These are phyloP conservation scores for Escarpia spicata DNA, from an alignment of 2,888 invertebrate species.

Conservation along the genomic window DNA sequence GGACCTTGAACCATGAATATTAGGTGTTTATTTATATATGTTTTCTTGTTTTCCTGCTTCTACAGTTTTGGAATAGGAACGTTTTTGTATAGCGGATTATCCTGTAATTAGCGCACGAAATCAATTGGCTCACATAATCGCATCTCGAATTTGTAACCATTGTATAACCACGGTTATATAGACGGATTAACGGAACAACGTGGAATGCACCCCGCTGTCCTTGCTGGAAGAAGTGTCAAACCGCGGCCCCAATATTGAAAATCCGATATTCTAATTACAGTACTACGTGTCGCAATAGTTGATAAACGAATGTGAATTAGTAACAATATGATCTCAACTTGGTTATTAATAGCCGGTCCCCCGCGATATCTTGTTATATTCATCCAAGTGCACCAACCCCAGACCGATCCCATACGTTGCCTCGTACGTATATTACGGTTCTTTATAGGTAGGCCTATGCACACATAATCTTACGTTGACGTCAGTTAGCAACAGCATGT, in stretches of 20 bases:
- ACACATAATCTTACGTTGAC: no score
- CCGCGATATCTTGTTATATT: no score
- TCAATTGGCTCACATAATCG: not conserved
- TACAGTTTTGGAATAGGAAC: not conserved
- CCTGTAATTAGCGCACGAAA: not conserved
- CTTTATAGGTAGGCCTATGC: no score
- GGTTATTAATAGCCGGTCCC: no score
- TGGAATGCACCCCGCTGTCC: not conserved
- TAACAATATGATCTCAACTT: no score
- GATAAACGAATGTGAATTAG: not conserved
- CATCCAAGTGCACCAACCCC: no score
- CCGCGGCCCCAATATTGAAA: not conserved
- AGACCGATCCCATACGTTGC: no score
- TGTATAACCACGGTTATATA: not conserved
- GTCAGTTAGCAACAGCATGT: no score
- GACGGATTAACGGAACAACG: not conserved
- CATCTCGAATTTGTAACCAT: not conserved
- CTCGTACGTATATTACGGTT: no score
- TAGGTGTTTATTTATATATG: no score
- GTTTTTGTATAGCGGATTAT: not conserved
- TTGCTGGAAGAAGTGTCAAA: not conserved
- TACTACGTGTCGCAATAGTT: not conserved
- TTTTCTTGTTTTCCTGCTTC: not conserved
- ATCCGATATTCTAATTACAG: not conserved
- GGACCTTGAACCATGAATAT: no score